A percentile compares a stretch with the other conserved stretches of the same genome.
These are phyloP conservation scores for Drosophila pseudotakahashii DNA, from an alignment of 2,888 invertebrate genomes.

Conservation along the genomic window DNA sequence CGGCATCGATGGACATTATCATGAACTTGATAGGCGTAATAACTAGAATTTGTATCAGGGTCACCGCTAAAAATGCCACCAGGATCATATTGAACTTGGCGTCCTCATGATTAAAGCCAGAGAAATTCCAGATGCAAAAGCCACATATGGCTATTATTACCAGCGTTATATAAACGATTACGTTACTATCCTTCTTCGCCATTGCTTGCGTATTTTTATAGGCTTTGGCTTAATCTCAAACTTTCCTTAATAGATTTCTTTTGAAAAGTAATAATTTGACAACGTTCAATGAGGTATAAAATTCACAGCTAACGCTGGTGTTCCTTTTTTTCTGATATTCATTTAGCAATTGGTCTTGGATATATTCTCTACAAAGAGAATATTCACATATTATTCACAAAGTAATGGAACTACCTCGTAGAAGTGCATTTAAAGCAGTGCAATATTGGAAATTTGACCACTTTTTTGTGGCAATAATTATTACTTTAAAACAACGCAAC, in stretches of 20 bases:
- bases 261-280: not conserved
- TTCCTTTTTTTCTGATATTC: not conserved
- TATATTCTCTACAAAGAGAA: no score
- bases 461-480: no score
- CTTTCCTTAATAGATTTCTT: not conserved
- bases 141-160: slow-evolving; percentile 5
- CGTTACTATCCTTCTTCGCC: not conserved
- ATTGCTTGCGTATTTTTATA: not conserved
- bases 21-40: slow-evolving; percentile 58
- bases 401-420: no score
- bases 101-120: slow-evolving; percentile 59
- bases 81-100: slow-evolving; percentile 57
- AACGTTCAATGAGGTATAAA: not conserved
- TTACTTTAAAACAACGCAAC: no score
- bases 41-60: slow-evolving; percentile 53
- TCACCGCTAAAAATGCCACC: slow-evolving; percentile 44
- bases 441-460: no score
- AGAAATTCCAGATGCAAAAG: not conserved
- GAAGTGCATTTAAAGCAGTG: no score
- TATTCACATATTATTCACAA: no score
- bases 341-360: no score
- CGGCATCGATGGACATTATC: slow-evolving; percentile 40
- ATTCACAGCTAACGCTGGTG: not conserved
- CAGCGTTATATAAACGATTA: slow-evolving; percentile 22
- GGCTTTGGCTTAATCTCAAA: no score